These are phyloP conservation scores for Cyclophora punctaria DNA, from an alignment of 2,888 invertebrate genomes.

Conservation along the genomic window DNA sequence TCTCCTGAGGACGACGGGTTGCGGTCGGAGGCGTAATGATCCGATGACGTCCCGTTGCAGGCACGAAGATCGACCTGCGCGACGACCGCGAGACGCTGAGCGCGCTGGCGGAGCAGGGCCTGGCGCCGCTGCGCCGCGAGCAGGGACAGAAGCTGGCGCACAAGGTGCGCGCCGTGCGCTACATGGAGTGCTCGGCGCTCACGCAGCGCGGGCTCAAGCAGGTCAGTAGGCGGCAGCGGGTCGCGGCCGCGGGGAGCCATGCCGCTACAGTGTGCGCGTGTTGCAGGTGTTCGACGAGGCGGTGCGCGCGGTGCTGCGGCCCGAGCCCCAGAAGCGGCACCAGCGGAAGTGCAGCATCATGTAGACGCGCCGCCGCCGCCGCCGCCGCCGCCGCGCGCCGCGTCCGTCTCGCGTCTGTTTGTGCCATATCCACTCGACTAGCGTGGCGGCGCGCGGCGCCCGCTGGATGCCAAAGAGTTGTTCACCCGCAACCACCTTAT, in stretches of 20 bases:
- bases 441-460: too few species aligned
- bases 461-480: neutral
- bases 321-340: conserved; percentile 95
- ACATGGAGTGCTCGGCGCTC: conserved; percentile 99
- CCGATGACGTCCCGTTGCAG: conserved; percentile 56
- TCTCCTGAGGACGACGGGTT: too few species aligned
- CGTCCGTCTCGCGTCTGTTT: too few species aligned
- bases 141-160: conserved; percentile 99
- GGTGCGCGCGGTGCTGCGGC: conserved; percentile 96
- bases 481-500: neutral
- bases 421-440: too few species aligned
- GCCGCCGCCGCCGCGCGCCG: neutral
- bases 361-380: conserved; percentile 45
- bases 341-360: conserved; percentile 92
- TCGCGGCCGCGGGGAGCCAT: too few species aligned
- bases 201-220: conserved; percentile 98
- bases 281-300: conserved; percentile 95
- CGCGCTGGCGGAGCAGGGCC: conserved; percentile 92
- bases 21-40: neutral
- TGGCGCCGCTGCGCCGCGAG: conserved; percentile 96
- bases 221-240: conserved; percentile 39
- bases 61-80: conserved; percentile 98
- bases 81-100: conserved; percentile 97
- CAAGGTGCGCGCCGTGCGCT: conserved; percentile 98
- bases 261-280: neutral